Base-by-base conservation (phyloP, 2,888 invertebrate genomes). In the Zaprionus bogoriensis region DNA sequence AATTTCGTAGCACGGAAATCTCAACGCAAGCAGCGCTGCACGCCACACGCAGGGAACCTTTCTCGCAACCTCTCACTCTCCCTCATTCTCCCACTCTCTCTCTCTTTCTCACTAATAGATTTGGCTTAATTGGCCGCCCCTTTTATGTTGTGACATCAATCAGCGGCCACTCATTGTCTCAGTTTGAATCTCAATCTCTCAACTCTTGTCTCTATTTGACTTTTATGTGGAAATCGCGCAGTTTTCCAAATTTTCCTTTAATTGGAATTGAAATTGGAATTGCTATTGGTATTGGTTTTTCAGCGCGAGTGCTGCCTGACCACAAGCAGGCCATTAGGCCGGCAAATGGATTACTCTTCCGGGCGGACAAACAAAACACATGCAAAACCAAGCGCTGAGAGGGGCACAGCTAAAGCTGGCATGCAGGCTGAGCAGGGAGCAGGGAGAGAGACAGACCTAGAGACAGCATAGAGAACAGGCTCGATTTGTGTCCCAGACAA, bases 101-200 rank as follows among this genome's bases (percentile, higher is more conserved):
- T 32, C 9, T n/a, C 32, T 30, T 41, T 36, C 32, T 42, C 28
- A 30, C 74, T 72, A 59, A 70, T 85, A 82, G 87, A 82, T 82
- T 78, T 78, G 45, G 67, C 83, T 83, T 87, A 87, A 87, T 83
- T 87, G 87, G 74, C 66, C 65, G 74, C 71, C 74, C 67, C 67
- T 76, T 78, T 78, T 69, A 85, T 82, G 79, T 75, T 76, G 67
- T 53, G 67, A 74, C 86, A 83, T 83, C 87, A 87, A 87, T 83
- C 83, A 87, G 70, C 74, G 62, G 45, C 51, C 53, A 69, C 58
- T 73, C 68, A 76, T 70, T 74, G 62, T 78, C 73, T 25, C 46
- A 28, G 48, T 17, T 36, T n/a, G n/a, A n/a, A n/a, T n/a, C n/a
- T n/a, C 30, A 23, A 52, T 63, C 46, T 9, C 32, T 14, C 32